These are phyloP conservation scores for Caenorhabditis sp. DNA, from an alignment of 2,888 invertebrate genomes.

Conservation along the genomic window DNA sequence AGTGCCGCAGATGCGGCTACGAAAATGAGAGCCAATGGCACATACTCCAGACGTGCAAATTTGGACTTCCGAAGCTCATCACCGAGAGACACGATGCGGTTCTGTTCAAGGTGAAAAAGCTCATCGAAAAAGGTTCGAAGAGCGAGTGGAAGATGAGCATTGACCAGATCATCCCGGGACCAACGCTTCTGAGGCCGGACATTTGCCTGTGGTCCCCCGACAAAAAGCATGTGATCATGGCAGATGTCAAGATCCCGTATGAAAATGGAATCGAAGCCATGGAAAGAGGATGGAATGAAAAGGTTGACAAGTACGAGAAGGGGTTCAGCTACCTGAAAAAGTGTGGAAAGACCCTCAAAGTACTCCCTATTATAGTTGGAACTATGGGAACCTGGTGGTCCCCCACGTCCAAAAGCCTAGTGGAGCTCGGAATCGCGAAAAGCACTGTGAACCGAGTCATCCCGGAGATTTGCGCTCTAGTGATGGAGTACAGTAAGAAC, in stretches of 20 bases:
- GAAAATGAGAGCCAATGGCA: not conserved
- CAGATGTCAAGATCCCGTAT: slow-evolving; percentile 3
- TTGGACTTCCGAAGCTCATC: not conserved
- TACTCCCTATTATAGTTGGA: not conserved
- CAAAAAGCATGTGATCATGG: not conserved
- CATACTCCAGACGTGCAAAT: not conserved
- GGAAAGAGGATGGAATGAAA: not conserved
- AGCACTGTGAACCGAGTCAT: not conserved
- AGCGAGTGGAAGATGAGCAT: not conserved
- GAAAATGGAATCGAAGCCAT: not conserved
- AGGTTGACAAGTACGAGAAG: slow-evolving; percentile 3
- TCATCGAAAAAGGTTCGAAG: not conserved
- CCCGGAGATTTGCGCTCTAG: not conserved
- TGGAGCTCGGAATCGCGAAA: not conserved
- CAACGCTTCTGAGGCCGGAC: not conserved
- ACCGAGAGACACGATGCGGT: slow-evolving; percentile 5
- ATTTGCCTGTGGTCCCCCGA: not conserved
- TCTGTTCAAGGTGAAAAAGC: not conserved
- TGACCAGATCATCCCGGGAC: not conserved
- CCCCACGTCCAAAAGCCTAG: not conserved
- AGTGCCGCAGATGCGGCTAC: not conserved
- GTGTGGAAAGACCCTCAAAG: not conserved
- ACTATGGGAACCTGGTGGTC: slow-evolving; percentile 2
- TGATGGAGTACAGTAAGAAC: slow-evolving; percentile 10
- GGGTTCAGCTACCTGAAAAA: not conserved